Percentiles rank a stretch among this genome's conserved stretches.
These are phyloP conservation scores for Pogonomyrmex californicus DNA, from an alignment of 1,140 invertebrate genomes.

Conservation along the genomic window DNA sequence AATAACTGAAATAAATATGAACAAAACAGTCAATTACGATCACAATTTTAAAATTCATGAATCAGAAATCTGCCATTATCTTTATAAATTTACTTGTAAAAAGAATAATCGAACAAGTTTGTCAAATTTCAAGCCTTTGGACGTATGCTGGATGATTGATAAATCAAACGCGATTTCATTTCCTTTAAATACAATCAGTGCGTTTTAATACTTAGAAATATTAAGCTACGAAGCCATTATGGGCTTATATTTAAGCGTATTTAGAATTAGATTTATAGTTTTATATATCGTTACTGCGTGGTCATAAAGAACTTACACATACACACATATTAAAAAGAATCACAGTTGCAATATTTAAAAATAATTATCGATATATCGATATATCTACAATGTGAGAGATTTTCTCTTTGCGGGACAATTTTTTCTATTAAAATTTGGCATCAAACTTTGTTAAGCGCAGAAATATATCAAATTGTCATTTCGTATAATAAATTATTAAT, in stretches of 20 bases:
- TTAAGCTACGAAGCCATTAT: neutral
- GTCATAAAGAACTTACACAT: neutral
- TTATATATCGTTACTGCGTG: slow-evolving; percentile 36
- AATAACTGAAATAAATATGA: too few relatives aligned
- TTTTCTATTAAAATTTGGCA: neutral
- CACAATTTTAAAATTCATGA: too few relatives aligned
- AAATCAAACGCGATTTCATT: slow-evolving; percentile 16
- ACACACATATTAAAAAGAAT: neutral
- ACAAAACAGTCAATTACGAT: too few relatives aligned
- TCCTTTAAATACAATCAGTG: neutral
- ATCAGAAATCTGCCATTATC: too few relatives aligned
- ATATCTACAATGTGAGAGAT: neutral
- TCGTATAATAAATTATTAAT: slow-evolving; percentile 1
- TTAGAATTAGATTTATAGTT: slow-evolving; percentile 45
- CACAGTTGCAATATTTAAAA: neutral
- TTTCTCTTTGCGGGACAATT: neutral
- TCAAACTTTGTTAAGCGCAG: neutral
- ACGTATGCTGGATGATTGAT: neutral
- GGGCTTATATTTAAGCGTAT: slow-evolving; percentile 3
- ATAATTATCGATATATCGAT: slow-evolving; percentile 25
- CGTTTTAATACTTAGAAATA: slow-evolving; percentile 32
- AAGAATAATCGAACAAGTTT: slow-evolving; percentile 7
- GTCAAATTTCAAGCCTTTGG: neutral
- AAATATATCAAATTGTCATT: neutral
- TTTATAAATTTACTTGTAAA: neutral